phyloP scores from a whole-genome alignment of 2,888 invertebrate genomes.

The Agrotis ipsilon region DNA sequence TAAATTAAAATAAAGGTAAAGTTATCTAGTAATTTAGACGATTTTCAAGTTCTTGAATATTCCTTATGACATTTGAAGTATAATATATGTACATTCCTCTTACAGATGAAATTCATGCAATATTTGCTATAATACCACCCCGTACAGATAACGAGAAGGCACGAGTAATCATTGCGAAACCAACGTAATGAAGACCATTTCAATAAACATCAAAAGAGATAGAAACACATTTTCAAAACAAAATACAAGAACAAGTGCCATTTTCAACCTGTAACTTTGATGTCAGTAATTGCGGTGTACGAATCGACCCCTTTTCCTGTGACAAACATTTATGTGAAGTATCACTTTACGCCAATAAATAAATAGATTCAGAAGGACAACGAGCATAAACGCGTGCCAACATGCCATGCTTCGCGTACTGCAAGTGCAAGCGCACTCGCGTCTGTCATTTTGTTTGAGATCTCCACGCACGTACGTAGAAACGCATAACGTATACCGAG shows the following conservation, averaged over 20 bases:
- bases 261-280: slow-evolving; percentile 18
- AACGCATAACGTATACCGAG: too few species aligned
- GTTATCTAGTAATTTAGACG: too few species aligned
- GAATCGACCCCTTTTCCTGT: slow-evolving; percentile 44
- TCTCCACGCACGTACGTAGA: too few species aligned
- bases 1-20: neutral
- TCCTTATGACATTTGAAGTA: neutral
- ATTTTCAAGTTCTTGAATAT: neutral
- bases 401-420: neutral
- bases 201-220: slow-evolving; percentile 3
- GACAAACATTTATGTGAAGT: slow-evolving; percentile 39
- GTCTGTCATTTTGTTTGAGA: neutral
- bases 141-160: too few species aligned
- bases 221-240: slow-evolving; percentile 9
- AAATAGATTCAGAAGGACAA: neutral
- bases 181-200: too few species aligned
- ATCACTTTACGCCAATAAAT: slow-evolving; percentile 11
- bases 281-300: slow-evolving; percentile 32
- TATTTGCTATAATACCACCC: too few species aligned
- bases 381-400: neutral
- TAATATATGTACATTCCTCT: too few species aligned
- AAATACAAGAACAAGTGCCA: slow-evolving; percentile 2
- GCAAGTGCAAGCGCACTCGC: neutral
- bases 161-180: too few species aligned
- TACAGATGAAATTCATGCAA: too few species aligned